A percentile compares a stretch with the other conserved stretches of the same genome.
Conservation (phyloP, 2,888 invertebrate species). For the Junonia oenone region DNA sequence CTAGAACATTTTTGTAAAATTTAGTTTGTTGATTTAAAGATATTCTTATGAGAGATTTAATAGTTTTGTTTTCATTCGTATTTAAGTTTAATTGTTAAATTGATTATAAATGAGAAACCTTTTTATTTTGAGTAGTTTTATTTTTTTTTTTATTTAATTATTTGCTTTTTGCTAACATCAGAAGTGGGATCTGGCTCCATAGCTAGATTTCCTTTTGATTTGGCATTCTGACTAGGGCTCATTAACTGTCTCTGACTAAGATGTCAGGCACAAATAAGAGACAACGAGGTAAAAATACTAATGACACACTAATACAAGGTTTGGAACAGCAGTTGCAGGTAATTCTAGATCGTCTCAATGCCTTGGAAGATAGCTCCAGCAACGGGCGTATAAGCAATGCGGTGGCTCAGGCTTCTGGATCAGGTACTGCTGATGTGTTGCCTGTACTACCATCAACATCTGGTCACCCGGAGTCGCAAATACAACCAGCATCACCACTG, state of each 20-base stretch:
- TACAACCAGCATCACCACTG: background rate
- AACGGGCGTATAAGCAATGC: background rate
- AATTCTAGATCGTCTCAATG: background rate
- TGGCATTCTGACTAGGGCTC: background rate
- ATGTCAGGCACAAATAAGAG: background rate
- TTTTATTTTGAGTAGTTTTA: background rate
- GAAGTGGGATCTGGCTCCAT: background rate
- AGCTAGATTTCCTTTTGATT: background rate
- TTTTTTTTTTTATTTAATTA: background rate
- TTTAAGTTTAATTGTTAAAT: background rate
- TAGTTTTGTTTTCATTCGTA: background rate
- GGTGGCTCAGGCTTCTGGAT: background rate
- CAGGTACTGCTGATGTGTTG: background rate
- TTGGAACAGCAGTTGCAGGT: background rate
- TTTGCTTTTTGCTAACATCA: background rate
- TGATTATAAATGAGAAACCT: background rate
- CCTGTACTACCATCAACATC: background rate
- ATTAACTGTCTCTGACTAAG: background rate
- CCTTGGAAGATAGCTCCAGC: background rate
- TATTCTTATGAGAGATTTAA: background rate
- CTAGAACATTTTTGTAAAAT: background rate
- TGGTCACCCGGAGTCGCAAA: background rate
- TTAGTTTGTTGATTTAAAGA: background rate
- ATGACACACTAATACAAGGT: background rate
- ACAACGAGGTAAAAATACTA: background rate